Conservation (phyloP, 2,113 vertebrate genomes). For the Chaetops frenatus region DNA sequence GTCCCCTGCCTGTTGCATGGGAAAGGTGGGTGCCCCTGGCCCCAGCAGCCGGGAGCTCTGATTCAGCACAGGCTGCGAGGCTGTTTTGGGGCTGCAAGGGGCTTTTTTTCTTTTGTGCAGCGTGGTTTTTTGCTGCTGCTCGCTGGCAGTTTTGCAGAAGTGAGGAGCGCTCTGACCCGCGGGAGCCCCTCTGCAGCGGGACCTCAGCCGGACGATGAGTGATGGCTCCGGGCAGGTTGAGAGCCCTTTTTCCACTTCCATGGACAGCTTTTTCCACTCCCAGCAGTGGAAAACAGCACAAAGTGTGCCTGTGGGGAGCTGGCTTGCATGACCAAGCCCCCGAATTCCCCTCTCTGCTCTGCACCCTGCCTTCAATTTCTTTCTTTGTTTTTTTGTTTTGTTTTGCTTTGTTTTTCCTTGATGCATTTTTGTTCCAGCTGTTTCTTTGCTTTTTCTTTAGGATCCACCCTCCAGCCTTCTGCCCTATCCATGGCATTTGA, state of each 20-base stretch:
- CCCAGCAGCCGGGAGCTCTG: not conserved
- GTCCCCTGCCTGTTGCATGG: not conserved
- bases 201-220: not conserved
- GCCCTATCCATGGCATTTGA: not conserved
- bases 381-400: not conserved
- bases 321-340: not conserved
- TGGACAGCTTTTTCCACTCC: constrained; percentile 27
- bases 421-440: not conserved
- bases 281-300: constrained; percentile 4
- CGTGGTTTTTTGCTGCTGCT: not conserved
- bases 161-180: not conserved
- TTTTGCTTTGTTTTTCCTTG: not conserved
- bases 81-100: constrained; percentile 2
- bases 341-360: constrained; percentile 19
- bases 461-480: not conserved
- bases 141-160: not conserved
- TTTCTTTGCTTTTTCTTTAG: constrained; percentile 11
- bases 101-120: constrained; percentile 37
- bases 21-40: not conserved
- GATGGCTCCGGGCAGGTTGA: constrained; percentile 20
- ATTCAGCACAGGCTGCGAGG: constrained; percentile 3
- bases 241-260: constrained; percentile 40
- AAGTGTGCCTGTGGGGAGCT: not conserved
- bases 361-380: not conserved
- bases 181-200: not conserved